Base-by-base conservation (phyloP, 92 coral and sea anemone species). In the Phymanthus crucifer region DNA sequence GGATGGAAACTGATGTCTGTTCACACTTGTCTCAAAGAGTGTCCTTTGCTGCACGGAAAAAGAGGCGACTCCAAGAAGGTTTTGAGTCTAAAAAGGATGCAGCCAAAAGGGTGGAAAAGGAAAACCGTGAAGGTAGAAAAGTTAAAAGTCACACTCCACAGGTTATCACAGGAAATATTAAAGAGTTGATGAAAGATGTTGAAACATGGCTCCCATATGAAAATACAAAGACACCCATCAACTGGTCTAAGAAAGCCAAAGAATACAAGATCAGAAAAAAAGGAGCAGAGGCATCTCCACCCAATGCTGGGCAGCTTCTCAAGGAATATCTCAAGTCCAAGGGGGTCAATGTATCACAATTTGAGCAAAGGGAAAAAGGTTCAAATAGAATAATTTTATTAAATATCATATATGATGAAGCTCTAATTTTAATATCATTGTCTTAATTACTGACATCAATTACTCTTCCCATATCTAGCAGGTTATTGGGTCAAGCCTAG, bases 271-370 rank as follows among this genome's bases (percentile, higher is more conserved):
- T 80, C 11, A 58, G 61, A 66, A 73, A 48, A 10, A 19, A 4
- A 37, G 84, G 84, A 6, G 65, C 72, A 36, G 43, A 71, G 5
- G 9, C 35, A 29, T 56, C 78, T 34, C 80, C 88, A 10, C 66
- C 79, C 18, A 84, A 78, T 78, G 79, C 72, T 31, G 88, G 79
- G 4, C 83, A 78, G 48, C 64, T 78, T 4, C 56, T 78, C 54
- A 77, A 83, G 37, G 83, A 78, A 31, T 83, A 26, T 36, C 71
- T 83, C 37, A 47, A 69, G 43, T 67, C 83, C 12, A 66, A 77
- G 19, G 77, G 81, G 27, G 71, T 83, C 0, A 46, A 78, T 36
- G 52, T 58, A 9, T 33, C 69, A 40, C 82, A 66, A 37, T 78
- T 9, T 78, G 61, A 78, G 12, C 56, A 72, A 72, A 21, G 3